Conservation (phyloP, 2,797 vertebrate species). For the Aeoliscus strigatus region DNA sequence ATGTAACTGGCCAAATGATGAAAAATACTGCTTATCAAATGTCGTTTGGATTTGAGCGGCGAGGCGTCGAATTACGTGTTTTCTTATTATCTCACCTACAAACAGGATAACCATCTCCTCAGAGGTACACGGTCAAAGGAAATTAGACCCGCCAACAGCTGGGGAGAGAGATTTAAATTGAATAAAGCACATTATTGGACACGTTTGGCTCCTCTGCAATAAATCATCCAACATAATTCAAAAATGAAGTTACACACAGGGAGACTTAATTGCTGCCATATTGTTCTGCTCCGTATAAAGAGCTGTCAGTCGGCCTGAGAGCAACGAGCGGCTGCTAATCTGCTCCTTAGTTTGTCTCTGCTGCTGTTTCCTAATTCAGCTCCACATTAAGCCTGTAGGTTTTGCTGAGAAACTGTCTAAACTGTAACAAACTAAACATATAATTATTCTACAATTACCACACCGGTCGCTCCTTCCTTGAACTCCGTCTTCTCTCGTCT, state of each 20-base stretch:
- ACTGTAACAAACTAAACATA: neutral
- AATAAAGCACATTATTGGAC: slow-evolving; percentile 39
- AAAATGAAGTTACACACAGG: slow-evolving; percentile 28
- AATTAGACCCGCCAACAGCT: slow-evolving; percentile 27
- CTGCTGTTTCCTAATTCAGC: neutral
- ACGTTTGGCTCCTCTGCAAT: slow-evolving; percentile 35
- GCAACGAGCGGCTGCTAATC: slow-evolving; percentile 5
- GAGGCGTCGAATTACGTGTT: slow-evolving; percentile 31
- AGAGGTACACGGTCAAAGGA: slow-evolving; percentile 29
- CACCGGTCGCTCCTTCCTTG: slow-evolving; percentile 13
- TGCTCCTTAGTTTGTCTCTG: slow-evolving; percentile 3
- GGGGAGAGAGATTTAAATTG: slow-evolving; percentile 34
- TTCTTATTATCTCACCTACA: slow-evolving; percentile 25
- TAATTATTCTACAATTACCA: neutral
- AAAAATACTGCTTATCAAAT: slow-evolving; percentile 14
- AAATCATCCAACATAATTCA: slow-evolving; percentile 31
- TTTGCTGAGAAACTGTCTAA: neutral
- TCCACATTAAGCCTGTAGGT: neutral
- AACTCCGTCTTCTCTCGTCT: slow-evolving; percentile 34
- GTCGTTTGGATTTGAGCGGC: slow-evolving; percentile 7
- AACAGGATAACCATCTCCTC: slow-evolving; percentile 26
- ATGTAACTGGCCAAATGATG: slow-evolving; percentile 17
- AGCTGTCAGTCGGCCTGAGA: slow-evolving; percentile 12
- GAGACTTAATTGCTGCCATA: slow-evolving; percentile 23
- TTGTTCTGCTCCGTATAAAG: slow-evolving; percentile 19